Conservation (phyloP, 2,113 vertebrate species). For the Prochilodus magdalenae region DNA sequence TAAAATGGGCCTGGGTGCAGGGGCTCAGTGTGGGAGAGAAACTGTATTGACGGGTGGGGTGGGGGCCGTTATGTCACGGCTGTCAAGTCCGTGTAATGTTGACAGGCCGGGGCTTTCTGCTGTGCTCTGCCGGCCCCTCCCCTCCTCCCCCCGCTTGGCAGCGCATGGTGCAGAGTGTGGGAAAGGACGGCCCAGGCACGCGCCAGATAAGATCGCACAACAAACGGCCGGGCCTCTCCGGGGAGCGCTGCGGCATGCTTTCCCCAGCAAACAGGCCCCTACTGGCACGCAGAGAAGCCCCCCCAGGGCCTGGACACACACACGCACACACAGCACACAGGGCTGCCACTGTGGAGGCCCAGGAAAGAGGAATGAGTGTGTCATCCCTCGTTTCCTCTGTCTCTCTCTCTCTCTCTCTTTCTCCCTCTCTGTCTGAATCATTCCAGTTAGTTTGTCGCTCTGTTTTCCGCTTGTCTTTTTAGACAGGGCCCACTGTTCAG, state of each 20-base stretch:
- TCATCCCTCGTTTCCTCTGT: conserved; percentile 57
- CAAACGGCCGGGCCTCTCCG: conserved; percentile 65
- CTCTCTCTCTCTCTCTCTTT: conserved; percentile 51
- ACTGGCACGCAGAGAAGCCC: conserved; percentile 63
- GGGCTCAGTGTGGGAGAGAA: conserved; percentile 60
- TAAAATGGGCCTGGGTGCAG: conserved; percentile 64
- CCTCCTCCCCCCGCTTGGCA: conserved; percentile 69
- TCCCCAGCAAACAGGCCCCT: conserved; percentile 84
- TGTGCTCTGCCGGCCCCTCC: conserved; percentile 51
- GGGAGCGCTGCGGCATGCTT: conserved; percentile 71
- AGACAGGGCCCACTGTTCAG: conserved; percentile 29
- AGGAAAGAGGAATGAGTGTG: conserved; percentile 50
- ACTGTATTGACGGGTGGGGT: conserved; percentile 71
- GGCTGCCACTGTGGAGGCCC: conserved; percentile 58
- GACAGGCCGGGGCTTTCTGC: conserved; percentile 73
- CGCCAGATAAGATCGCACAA: conserved; percentile 83
- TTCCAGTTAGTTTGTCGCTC: conserved; percentile 23
- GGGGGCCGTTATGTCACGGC: conserved; percentile 83
- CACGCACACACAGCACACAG: conserved; percentile 46
- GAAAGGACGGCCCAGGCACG: conserved; percentile 85
- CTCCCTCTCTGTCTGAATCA: conserved; percentile 50
- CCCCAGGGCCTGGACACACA: conserved; percentile 50
- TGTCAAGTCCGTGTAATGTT: conserved; percentile 82
- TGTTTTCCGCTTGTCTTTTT: conserved; percentile 39
- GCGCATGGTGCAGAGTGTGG: conserved; percentile 83